Percentiles rank a stretch among this genome's conserved stretches.
Evolutionary conservation across 2,113 vertebrate genomes (phyloP).

Genomic region (Micromys minutus): DNA sequence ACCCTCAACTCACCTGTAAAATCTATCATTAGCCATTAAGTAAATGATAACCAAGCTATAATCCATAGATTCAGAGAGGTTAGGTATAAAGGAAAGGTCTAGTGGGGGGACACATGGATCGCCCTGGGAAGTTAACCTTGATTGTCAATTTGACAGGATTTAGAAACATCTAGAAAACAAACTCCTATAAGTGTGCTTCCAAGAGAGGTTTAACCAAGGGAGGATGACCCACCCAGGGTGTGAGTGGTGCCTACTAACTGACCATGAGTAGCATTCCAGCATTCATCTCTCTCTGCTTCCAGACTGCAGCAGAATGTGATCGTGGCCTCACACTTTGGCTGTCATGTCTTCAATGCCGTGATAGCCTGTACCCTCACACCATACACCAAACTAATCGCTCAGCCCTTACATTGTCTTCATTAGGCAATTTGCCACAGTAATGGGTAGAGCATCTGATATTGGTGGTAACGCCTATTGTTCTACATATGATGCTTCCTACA

Average conservation of each 20-base stretch:
- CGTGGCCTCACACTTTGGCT: background rate
- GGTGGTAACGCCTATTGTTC: too few species aligned
- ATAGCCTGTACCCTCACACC: background rate
- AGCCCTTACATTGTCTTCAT: background rate
- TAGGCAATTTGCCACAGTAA: background rate
- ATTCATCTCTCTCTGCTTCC: background rate
- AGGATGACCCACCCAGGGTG: too few species aligned
- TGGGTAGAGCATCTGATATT: background rate
- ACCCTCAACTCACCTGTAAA: background rate
- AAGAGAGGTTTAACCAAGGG: background rate
- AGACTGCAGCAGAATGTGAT: background rate
- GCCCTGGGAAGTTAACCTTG: background rate
- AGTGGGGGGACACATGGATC: background rate
- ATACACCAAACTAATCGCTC: background rate
- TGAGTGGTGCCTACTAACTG: too few species aligned
- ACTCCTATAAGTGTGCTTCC: background rate
- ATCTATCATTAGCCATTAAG: background rate
- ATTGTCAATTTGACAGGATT: background rate
- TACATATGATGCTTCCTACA: background rate
- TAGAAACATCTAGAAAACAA: background rate
- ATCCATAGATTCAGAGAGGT: background rate
- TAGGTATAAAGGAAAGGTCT: background rate
- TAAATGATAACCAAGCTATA: background rate
- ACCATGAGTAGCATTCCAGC: too few species aligned
- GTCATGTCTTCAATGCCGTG: background rate